These are phyloP conservation scores for Microtus montanus DNA, from an alignment of 2,113 vertebrate species.

Conservation along the genomic window DNA sequence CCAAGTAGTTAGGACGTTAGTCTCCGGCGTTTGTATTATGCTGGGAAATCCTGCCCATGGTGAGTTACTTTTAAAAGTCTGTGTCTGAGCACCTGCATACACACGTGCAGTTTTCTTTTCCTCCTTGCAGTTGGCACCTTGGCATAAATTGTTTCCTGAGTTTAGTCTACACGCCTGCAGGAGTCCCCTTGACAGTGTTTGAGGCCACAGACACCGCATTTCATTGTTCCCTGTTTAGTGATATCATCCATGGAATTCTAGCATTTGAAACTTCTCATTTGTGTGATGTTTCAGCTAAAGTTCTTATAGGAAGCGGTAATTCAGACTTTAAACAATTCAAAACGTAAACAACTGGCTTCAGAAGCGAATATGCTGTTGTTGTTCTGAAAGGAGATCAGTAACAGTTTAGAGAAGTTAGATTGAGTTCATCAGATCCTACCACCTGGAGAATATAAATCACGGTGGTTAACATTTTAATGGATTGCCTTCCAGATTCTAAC, in stretches of 20 bases:
- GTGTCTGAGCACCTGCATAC: neutral
- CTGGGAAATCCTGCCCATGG: neutral
- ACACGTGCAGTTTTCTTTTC: neutral
- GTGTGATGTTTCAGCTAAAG: neutral
- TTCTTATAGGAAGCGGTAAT: slow-evolving; percentile 13
- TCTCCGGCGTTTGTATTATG: neutral
- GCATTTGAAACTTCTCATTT: neutral
- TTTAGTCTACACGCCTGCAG: neutral
- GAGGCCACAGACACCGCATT: neutral
- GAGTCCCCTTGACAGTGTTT: neutral
- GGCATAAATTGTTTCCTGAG: neutral
- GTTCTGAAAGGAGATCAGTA: slow-evolving; percentile 11
- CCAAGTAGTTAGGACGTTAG: neutral
- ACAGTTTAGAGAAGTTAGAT: neutral
- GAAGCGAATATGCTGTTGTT: slow-evolving; percentile 12
- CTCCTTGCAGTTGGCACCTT: neutral
- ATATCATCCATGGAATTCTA: neutral
- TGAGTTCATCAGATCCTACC: neutral
- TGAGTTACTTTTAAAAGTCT: neutral
- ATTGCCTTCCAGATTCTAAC: neutral
- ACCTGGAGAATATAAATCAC: neutral
- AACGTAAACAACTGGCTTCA: neutral
- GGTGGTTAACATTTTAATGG: neutral
- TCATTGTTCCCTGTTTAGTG: neutral
- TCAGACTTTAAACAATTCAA: neutral